A percentile compares a stretch with the other conserved stretches of the same genome.
Conservation (phyloP, 2,888 invertebrate species). For the Acanthopleura granulata region DNA sequence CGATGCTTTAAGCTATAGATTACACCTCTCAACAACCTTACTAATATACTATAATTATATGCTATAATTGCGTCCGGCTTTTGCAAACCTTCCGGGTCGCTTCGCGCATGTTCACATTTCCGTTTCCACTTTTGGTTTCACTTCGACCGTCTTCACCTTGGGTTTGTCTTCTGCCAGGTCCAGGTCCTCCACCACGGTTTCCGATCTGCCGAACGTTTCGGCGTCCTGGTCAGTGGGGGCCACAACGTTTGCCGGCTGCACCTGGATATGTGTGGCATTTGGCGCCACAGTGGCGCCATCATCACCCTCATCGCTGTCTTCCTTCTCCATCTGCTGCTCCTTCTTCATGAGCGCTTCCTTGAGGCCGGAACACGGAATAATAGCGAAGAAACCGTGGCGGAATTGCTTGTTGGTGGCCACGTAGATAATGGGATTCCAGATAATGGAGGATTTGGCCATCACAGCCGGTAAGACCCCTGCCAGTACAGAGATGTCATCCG, state of each 20-base stretch:
- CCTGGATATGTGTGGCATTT: not conserved
- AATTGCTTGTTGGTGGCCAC: constrained; percentile 55
- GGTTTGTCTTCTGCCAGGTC: not conserved
- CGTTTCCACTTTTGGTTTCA: not conserved
- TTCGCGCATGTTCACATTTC: not conserved
- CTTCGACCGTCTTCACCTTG: not conserved
- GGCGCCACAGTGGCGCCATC: constrained; percentile 1
- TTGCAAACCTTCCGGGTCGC: no score
- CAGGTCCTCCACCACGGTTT: not conserved
- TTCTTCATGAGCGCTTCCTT: constrained; percentile 24
- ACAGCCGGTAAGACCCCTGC: constrained; percentile 46
- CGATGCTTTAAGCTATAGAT: no score
- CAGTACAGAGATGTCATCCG: constrained; percentile 35
- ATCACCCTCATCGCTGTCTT: constrained; percentile 31
- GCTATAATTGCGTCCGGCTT: no score
- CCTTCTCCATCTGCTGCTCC: constrained; percentile 28
- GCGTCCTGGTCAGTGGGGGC: not conserved
- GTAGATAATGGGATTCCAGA: constrained; percentile 59
- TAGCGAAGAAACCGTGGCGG: constrained; percentile 39
- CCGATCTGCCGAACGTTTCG: constrained; percentile 7
- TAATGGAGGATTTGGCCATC: constrained; percentile 49
- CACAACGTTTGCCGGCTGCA: not conserved
- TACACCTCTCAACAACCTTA: no score
- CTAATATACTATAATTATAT: no score
- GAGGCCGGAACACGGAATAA: constrained; percentile 37